Evolutionary conservation across 2,888 invertebrate species (phyloP).

Genomic region (Gnatocerus cornutus): DNA sequence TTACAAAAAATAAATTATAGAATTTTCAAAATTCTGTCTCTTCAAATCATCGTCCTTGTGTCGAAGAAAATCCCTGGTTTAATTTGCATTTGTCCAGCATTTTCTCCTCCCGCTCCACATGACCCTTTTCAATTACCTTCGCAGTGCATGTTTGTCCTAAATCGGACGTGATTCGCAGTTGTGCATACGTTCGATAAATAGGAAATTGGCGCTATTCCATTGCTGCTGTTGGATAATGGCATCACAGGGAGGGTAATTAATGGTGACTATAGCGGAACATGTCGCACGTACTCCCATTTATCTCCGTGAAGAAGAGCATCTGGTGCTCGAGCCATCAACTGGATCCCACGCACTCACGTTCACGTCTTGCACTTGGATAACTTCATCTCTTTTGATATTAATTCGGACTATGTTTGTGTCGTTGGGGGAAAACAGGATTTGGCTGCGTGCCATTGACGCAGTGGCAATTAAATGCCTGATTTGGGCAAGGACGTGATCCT

Average conservation of each 20-base stretch:
- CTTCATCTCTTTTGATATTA: constrained; percentile 27
- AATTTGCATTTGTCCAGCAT: not conserved
- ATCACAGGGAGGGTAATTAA: constrained; percentile 32
- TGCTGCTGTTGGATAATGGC: constrained; percentile 32
- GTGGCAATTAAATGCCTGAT: constrained; percentile 5
- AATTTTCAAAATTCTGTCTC: no score
- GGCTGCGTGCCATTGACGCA: constrained; percentile 9
- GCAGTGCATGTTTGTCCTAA: constrained; percentile 13
- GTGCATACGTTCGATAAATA: constrained; percentile 26
- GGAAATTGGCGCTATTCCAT: constrained; percentile 35
- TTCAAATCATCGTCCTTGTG: no score
- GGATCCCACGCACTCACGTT: constrained; percentile 13
- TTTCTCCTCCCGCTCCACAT: not conserved
- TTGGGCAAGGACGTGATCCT: constrained; percentile 1
- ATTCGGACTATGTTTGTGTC: constrained; percentile 4
- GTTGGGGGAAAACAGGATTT: not conserved
- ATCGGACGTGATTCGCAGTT: constrained; percentile 27
- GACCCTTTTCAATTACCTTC: constrained; percentile 26
- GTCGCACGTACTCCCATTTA: constrained; percentile 40
- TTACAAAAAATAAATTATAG: no score
- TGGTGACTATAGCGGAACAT: constrained; percentile 35
- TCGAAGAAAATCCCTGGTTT: not conserved
- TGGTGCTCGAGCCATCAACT: constrained; percentile 28
- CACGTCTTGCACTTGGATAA: constrained; percentile 24
- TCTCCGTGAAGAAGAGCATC: constrained; percentile 26